Evolutionary conservation across 2,797 vertebrate genomes (phyloP).

Genomic region (Clarias pachynema): DNA sequence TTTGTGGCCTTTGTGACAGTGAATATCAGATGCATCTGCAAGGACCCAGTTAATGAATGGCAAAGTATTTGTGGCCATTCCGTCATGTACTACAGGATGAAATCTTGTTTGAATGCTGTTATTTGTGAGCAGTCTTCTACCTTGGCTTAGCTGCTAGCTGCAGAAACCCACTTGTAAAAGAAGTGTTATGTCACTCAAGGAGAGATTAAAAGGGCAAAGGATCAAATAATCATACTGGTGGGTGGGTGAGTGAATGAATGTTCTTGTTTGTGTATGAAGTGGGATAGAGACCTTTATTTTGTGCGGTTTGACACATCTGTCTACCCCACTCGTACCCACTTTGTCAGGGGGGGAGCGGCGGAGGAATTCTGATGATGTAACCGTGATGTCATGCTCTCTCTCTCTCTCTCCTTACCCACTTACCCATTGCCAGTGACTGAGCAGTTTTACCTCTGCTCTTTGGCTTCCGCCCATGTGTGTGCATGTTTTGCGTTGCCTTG

Average conservation of each 20-base stretch:
- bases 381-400: constrained; percentile 67
- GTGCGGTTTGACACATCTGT: constrained; percentile 63
- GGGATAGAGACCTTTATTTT: constrained; percentile 48
- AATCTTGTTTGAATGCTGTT: neutral
- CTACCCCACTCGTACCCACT: constrained; percentile 59
- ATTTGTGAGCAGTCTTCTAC: neutral
- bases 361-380: constrained; percentile 63
- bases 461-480: constrained; percentile 64
- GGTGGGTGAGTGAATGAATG: constrained; percentile 52
- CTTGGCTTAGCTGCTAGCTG: neutral
- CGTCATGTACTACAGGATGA: neutral
- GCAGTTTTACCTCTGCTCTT: constrained; percentile 53
- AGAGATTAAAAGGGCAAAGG: constrained; percentile 46
- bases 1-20: neutral
- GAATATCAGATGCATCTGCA: neutral
- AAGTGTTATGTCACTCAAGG: constrained; percentile 66
- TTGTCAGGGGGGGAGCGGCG: constrained; percentile 48
- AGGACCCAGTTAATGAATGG: neutral
- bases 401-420: constrained; percentile 53
- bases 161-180: constrained; percentile 7
- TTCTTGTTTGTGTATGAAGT: constrained; percentile 20
- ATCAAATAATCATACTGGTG: constrained; percentile 45
- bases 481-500: constrained; percentile 70
- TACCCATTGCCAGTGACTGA: constrained; percentile 45
- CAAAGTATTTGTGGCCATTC: neutral